Percentiles rank a stretch among this genome's conserved stretches.
These are phyloP conservation scores for Nematolebias whitei DNA, from an alignment of 2,113 vertebrate species.

Conservation along the genomic window DNA sequence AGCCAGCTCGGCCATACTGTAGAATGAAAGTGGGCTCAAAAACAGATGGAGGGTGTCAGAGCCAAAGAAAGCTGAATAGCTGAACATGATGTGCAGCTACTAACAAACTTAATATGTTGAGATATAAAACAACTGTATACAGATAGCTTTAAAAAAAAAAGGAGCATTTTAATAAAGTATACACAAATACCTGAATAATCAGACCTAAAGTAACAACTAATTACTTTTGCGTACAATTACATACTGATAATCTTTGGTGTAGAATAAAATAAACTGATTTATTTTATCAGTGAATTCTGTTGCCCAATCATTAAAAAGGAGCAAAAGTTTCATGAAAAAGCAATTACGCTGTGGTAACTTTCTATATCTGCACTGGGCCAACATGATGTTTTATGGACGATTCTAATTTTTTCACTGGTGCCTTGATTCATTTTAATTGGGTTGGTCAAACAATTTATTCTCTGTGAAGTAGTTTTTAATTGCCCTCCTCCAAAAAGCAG, in stretches of 20 bases:
- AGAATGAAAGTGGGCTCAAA: slow-evolving; percentile 50
- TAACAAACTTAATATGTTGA: slow-evolving; percentile 6
- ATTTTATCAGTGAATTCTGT: no score
- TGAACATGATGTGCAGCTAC: not conserved
- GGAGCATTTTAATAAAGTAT: slow-evolving; percentile 9
- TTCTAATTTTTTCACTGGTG: no score
- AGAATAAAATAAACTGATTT: not conserved
- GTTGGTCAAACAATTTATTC: no score
- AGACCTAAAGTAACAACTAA: slow-evolving; percentile 1
- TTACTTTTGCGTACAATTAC: slow-evolving; percentile 12
- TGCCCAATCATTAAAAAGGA: no score
- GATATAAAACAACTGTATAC: slow-evolving; percentile 17
- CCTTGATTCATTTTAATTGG: no score
- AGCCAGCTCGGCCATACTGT: slow-evolving; percentile 41
- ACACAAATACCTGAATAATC: slow-evolving; percentile 23
- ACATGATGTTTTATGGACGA: no score
- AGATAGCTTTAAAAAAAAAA: slow-evolving; percentile 33
- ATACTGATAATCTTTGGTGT: not conserved
- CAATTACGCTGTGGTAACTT: no score
- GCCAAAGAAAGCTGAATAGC: slow-evolving; percentile 22
- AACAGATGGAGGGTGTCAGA: slow-evolving; percentile 59
- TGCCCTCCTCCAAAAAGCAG: no score
- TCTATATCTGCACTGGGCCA: no score
- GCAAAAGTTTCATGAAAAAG: no score
- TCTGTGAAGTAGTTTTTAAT: no score